Evolutionary conservation across 2,797 vertebrate species (phyloP).

Genomic region (Fistularia tabacaria): DNA sequence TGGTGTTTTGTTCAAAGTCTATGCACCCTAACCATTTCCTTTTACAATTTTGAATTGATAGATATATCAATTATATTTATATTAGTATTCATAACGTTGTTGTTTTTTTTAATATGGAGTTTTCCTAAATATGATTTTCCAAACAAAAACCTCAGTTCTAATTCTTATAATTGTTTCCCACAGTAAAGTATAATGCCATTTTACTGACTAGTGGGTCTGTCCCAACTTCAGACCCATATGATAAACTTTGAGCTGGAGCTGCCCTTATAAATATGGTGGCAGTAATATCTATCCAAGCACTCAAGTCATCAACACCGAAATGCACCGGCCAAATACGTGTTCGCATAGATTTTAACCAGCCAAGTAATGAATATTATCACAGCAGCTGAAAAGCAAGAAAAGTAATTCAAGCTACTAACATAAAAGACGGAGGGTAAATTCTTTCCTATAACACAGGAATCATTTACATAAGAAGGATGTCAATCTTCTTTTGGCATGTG

Average conservation of each 20-base stretch:
- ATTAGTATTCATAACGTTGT: too few relatives aligned
- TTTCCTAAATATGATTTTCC: not conserved
- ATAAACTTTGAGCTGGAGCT: conserved; percentile 56
- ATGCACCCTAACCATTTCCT: too few relatives aligned
- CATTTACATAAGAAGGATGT: too few relatives aligned
- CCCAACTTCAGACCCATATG: conserved; percentile 66
- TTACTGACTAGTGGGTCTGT: conserved; percentile 19
- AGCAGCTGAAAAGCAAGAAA: not conserved
- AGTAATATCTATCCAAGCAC: conserved; percentile 38
- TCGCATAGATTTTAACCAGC: not conserved
- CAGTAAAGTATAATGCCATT: conserved; percentile 16
- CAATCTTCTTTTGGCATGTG: too few relatives aligned
- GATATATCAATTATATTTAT: too few relatives aligned
- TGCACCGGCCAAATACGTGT: not conserved
- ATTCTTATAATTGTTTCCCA: not conserved
- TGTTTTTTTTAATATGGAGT: too few relatives aligned
- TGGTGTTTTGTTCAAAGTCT: too few relatives aligned
- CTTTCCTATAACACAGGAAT: too few relatives aligned
- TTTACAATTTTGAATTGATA: too few relatives aligned
- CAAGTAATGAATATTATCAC: not conserved
- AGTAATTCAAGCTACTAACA: too few relatives aligned
- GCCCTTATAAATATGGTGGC: conserved; percentile 46
- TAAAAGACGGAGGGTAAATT: too few relatives aligned
- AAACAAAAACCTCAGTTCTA: not conserved
- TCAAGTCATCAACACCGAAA: conserved; percentile 13